These are phyloP conservation scores for Acromyrmex heyeri DNA, from an alignment of 1,140 invertebrate species.

Conservation along the genomic window DNA sequence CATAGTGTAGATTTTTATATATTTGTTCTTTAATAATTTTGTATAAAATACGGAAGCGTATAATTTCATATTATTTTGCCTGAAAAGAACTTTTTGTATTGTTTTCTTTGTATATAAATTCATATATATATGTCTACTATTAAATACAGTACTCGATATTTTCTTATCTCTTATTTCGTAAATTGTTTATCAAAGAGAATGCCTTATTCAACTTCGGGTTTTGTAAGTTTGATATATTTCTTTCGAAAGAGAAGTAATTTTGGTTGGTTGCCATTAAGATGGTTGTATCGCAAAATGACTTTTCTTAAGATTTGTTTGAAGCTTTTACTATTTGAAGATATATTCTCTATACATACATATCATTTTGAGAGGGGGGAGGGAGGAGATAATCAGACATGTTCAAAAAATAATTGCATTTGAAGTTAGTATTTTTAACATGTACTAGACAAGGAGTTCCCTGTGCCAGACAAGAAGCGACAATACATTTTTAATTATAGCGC, in stretches of 20 bases:
- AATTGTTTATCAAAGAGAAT: background rate
- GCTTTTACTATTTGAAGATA: no score
- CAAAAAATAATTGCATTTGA: no score
- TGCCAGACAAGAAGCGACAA: no score
- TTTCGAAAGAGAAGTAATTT: slow-evolving; percentile 21
- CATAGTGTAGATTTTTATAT: background rate
- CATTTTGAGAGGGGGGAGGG: no score
- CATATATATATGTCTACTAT: background rate
- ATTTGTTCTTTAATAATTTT: background rate
- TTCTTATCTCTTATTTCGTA: background rate
- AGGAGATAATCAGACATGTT: no score
- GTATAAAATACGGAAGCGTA: background rate
- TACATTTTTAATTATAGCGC: no score
- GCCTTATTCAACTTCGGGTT: slow-evolving; percentile 47
- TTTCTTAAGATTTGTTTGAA: no score
- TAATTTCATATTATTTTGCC: slow-evolving; percentile 1
- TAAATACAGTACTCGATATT: background rate
- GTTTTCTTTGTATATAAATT: background rate
- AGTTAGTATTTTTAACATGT: no score
- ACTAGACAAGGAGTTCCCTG: no score
- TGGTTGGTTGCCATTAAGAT: slow-evolving; percentile 42
- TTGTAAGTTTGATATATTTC: slow-evolving; percentile 28
- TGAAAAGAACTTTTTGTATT: background rate
- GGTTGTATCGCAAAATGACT: no score
- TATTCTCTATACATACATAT: no score